A percentile compares a stretch with the other conserved stretches of the same genome.
These are phyloP conservation scores for Drosophila varians DNA, from an alignment of 1,140 invertebrate species.

Conservation along the genomic window DNA sequence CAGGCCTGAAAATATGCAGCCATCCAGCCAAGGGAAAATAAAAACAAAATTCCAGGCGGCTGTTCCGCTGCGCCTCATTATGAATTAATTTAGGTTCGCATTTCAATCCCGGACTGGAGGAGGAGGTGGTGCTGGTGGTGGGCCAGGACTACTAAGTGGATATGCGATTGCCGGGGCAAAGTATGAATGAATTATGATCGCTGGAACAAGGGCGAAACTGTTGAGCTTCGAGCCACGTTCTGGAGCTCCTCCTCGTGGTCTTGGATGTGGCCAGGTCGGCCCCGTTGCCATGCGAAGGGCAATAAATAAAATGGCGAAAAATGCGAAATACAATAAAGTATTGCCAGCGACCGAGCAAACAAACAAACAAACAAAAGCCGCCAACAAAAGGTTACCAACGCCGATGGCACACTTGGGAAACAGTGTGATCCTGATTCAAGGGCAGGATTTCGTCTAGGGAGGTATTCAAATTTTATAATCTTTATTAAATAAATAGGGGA, in stretches of 20 bases:
- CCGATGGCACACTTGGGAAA: conserved; percentile 1
- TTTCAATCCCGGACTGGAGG: conserved; percentile 36
- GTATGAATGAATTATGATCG: conserved; percentile 78
- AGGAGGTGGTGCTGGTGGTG: neutral
- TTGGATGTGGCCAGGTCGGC: neutral
- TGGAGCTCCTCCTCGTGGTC: neutral
- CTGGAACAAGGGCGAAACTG: conserved; percentile 36
- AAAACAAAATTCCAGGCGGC: conserved; percentile 24
- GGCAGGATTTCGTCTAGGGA: neutral
- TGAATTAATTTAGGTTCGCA: conserved; percentile 74
- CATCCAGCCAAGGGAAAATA: conserved; percentile 15
- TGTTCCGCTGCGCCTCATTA: conserved; percentile 48
- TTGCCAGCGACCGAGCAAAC: conserved; percentile 58
- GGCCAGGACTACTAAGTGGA: conserved; percentile 50
- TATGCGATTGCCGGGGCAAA: conserved; percentile 61
- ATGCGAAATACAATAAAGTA: conserved; percentile 80
- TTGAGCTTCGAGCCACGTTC: conserved; percentile 31
- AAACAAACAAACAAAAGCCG: conserved; percentile 47
- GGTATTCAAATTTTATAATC: neutral
- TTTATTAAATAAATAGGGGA: neutral
- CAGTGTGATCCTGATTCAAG: neutral
- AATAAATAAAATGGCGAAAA: conserved; percentile 77
- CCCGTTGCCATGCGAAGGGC: conserved; percentile 70
- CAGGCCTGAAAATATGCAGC: conserved; percentile 32
- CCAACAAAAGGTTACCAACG: conserved; percentile 27